Evolutionary conservation across 2,888 invertebrate genomes (phyloP), one percentile per base, ranked within the genome.

Genomic region (Aelia acuminata): DNA sequence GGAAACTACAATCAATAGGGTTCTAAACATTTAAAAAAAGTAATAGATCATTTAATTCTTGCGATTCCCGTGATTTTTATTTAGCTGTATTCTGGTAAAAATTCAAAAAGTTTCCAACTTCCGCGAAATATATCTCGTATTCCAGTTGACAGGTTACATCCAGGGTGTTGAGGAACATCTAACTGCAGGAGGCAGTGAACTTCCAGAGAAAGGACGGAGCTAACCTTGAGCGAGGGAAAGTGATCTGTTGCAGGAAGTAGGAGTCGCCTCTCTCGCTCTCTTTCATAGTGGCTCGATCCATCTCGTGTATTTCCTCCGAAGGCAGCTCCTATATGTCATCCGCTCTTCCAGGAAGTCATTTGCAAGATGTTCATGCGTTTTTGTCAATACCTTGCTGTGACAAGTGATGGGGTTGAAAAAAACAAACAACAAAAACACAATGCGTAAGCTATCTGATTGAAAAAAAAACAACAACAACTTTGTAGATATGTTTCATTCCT

Each of bases 211-310:
- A 75, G 75, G 75, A 75, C 75, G 15, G 18, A 22, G 39, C 20
- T 75, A 35, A 39, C 35, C 75, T 39, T 75, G 31, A 39, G 39
- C 75, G 10, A 39, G 75, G 75, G 75, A 75, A 75, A 75, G 75
- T 75, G 75, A 31, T 15, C 75, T 75, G 75, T 75, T 75, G 75
- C 75, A 75, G 75, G 75, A 75, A 75, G 75, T 75, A 75, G 39
- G 20, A 75, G 31, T 39, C 31, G 35, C 75, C 75, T 75, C 75
- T 75, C 75, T 35, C 75, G 75, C 53, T 57, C 53, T 57, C 53
- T 57, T 57, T 57, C 53, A 57, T 57, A n/a, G 11, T 11, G 53
- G n/a, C 1, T n/a, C n/a, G 26, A 26, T 57, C 53, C 10, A 57
- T 57, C n/a, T 75, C 75, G 7, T 22, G 4, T 4, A 39, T 39